Evolutionary conservation across 1,140 invertebrate species (phyloP).

Genomic region (Saccostrea cuccullata): DNA sequence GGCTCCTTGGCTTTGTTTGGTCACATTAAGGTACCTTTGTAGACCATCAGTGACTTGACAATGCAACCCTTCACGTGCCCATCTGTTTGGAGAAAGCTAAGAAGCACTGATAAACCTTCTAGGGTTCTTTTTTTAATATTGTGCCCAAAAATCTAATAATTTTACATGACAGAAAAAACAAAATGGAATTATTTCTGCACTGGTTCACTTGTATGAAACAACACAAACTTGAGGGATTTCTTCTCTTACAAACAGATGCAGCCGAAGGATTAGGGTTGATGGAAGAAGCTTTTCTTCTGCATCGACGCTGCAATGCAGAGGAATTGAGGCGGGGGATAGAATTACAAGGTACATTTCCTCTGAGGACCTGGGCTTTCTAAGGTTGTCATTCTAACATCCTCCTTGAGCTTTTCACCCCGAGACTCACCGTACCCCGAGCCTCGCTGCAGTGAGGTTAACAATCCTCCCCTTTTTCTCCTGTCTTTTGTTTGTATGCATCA

Average conservation of each 20-base stretch:
- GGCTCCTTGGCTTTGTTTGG: not conserved
- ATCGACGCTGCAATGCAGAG: not conserved
- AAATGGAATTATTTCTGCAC: not conserved
- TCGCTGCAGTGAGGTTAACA: not conserved
- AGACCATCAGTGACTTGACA: not conserved
- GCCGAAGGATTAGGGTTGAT: not conserved
- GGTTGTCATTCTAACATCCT: not conserved
- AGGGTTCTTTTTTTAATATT: not conserved
- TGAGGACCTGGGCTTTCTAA: not conserved
- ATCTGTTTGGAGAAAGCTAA: not conserved
- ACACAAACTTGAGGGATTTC: not conserved
- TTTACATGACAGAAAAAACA: not conserved
- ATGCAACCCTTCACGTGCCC: not conserved
- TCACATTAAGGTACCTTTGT: constrained; percentile 12
- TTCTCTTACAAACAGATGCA: constrained; percentile 1
- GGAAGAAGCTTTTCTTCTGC: not conserved
- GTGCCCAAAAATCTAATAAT: not conserved
- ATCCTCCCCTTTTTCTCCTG: not conserved
- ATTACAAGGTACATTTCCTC: not conserved
- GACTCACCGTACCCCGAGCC: not conserved
- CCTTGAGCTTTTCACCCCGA: not conserved
- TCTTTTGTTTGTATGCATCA: not conserved
- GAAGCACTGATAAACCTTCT: not conserved
- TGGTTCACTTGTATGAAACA: not conserved
- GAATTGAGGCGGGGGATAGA: not conserved